These are phyloP conservation scores for Chrysemys picta DNA, from an alignment of 2,113 vertebrate species.

Conservation along the genomic window DNA sequence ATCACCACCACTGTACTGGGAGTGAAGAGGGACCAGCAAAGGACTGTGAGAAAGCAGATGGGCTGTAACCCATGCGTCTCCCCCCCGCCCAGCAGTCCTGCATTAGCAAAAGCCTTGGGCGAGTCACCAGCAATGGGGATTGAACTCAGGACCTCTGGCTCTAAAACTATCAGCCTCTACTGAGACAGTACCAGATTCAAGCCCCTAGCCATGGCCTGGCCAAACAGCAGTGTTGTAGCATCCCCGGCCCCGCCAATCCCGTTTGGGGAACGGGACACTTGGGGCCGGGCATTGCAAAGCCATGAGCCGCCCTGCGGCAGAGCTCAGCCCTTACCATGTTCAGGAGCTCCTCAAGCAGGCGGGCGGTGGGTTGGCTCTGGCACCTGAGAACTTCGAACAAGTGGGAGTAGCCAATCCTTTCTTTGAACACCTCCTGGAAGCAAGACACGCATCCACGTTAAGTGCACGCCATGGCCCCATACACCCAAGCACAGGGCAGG, in stretches of 20 bases:
- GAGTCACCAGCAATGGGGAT: not conserved
- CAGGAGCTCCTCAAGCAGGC: conserved; percentile 94
- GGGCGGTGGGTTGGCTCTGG: conserved; percentile 90
- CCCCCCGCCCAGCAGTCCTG: not conserved
- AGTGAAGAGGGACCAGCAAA: not conserved
- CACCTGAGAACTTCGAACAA: conserved; percentile 93
- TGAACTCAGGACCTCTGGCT: not conserved
- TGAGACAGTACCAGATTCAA: not conserved
- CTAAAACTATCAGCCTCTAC: not conserved
- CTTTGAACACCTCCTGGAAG: conserved; percentile 96
- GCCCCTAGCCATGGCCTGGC: not conserved
- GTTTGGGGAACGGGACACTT: not conserved
- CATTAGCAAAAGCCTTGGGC: too few relatives aligned
- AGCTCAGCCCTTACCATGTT: conserved; percentile 88
- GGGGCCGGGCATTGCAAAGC: not conserved
- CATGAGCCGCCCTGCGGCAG: not conserved
- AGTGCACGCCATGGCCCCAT: not conserved
- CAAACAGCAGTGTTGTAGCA: too few relatives aligned
- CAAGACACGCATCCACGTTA: not conserved
- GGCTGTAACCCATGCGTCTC: not conserved
- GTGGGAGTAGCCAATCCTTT: conserved; percentile 94
- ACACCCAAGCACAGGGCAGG: not conserved
- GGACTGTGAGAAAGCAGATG: not conserved
- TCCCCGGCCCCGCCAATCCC: not conserved
- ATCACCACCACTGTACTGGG: not conserved